Evolutionary conservation across 2,888 invertebrate species (phyloP).

Genomic region (Ditula angustiorana): DNA sequence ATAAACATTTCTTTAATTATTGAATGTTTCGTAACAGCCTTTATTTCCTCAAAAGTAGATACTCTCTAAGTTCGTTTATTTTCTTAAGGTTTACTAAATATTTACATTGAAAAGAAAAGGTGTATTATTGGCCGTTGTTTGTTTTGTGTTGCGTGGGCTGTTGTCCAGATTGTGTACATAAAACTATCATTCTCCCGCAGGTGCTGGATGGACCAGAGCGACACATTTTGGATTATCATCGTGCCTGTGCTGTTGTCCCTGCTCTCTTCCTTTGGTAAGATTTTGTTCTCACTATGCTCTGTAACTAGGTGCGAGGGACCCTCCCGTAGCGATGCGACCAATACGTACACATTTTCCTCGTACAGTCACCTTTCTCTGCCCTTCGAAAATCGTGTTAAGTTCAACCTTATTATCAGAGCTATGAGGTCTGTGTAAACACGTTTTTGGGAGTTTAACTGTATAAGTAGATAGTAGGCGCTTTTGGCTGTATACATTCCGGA

Average conservation of each 20-base stretch:
- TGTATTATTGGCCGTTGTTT: background rate
- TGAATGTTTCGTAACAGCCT: background rate
- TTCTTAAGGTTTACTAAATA: background rate
- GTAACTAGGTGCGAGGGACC: background rate
- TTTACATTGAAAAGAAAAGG: background rate
- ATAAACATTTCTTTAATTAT: conserved; percentile 7
- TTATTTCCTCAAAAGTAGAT: background rate
- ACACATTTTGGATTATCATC: conserved; percentile 87
- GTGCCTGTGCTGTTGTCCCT: conserved; percentile 87
- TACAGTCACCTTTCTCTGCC: no score
- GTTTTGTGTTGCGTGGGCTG: background rate
- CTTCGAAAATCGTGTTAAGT: no score
- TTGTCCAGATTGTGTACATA: background rate
- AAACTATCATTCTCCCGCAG: conserved; percentile 63
- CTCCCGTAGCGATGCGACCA: background rate
- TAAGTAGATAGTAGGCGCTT: no score
- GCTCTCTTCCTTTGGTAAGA: conserved; percentile 85
- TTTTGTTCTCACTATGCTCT: conserved; percentile 1
- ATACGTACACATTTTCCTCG: background rate
- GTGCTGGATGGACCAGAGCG: conserved; percentile 89
- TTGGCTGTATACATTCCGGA: background rate
- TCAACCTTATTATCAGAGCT: no score
- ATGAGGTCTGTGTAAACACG: no score
- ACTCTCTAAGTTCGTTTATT: background rate
- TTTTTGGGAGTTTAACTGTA: no score